Percentiles rank a stretch among this genome's conserved stretches.
Conservation (phyloP, 2,888 invertebrate species). For the Patella ulyssiponensis region DNA sequence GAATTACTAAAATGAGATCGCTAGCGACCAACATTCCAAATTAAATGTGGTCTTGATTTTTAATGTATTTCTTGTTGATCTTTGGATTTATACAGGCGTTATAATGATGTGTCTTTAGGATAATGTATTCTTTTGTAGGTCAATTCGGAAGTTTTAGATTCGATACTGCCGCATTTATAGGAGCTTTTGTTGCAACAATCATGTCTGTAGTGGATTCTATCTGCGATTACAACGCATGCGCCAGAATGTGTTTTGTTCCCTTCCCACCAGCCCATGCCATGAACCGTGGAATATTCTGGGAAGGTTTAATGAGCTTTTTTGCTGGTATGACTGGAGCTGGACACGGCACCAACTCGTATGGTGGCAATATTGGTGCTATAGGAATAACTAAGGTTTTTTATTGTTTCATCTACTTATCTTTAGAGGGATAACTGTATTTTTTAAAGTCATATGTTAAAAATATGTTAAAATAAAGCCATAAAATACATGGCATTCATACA, state of each 20-base stretch:
- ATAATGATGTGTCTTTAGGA: no score
- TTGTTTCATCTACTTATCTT: no score
- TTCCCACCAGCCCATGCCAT: conserved; percentile 88
- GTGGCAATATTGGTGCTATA: conserved; percentile 90
- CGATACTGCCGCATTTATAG: conserved; percentile 43
- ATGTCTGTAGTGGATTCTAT: conserved; percentile 72
- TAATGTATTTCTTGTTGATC: no score
- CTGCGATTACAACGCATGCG: conserved; percentile 90
- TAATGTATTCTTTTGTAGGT: conserved; percentile 33
- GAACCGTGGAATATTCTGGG: conserved; percentile 80
- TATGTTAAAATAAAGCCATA: not conserved
- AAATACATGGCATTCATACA: no score
- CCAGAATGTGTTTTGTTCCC: conserved; percentile 79
- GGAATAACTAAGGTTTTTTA: conserved; percentile 84
- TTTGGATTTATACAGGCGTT: no score
- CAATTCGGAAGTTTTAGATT: conserved; percentile 51
- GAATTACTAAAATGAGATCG: no score
- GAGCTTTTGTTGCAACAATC: conserved; percentile 49
- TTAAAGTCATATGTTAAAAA: no score
- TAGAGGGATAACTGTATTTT: not conserved
- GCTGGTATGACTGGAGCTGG: conserved; percentile 88
- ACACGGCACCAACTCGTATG: conserved; percentile 88
- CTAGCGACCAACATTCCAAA: no score
- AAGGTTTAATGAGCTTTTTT: conserved; percentile 84
- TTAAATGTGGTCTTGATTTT: no score